Base-by-base conservation (phyloP, 2,888 invertebrate genomes). In the Callyntrura sp. region DNA sequence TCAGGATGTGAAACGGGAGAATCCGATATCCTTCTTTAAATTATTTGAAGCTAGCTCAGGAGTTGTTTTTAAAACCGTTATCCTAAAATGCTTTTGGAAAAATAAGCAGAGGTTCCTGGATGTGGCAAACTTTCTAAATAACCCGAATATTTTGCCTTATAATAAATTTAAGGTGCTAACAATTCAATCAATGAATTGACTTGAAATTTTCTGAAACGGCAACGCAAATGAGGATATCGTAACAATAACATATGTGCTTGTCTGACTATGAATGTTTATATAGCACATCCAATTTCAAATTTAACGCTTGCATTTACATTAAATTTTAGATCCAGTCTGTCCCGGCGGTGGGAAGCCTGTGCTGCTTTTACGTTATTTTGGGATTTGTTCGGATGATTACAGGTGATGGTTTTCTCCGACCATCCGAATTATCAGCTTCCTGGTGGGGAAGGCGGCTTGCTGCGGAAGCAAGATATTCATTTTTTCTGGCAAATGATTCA, bases 381-480 rank as follows among this genome's bases (percentile, higher is more conserved):
- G 88, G 88, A 5, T 88, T 88, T 28, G 35, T 57, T n/a, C 35
- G 88, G 17, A 88, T 88, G 88, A 88, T 88, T n/a, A 65, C 88
- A 20, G 88, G 84, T 5, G 73, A 82, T 11, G 88, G 88, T 12
- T 83, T 88, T 83, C 48, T 88, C 65, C 88, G 78, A n/a, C 73
- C 83, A 17, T 76, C 62, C 25, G n/a, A 73, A 0, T 70, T 84
- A 5, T 45, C 25, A 20, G 51, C 35, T 23, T 82, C 83, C 0
- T 88, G 88, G 88, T 83, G 83, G 83, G 68, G 25, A 48, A 25
- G 68, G 17, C 62, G 88, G 48, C 83, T 88, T 23, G 88, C 84
- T 51, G 83, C 88, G 55, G 88, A 88, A 84, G 83, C 82, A n/a
- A n/a, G 84, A 65, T 88, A 88, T 48, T 62, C 88, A 65, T 84